phyloP scores from a whole-genome alignment of 2,888 invertebrate species.

The Itoplectis maculator region DNA sequence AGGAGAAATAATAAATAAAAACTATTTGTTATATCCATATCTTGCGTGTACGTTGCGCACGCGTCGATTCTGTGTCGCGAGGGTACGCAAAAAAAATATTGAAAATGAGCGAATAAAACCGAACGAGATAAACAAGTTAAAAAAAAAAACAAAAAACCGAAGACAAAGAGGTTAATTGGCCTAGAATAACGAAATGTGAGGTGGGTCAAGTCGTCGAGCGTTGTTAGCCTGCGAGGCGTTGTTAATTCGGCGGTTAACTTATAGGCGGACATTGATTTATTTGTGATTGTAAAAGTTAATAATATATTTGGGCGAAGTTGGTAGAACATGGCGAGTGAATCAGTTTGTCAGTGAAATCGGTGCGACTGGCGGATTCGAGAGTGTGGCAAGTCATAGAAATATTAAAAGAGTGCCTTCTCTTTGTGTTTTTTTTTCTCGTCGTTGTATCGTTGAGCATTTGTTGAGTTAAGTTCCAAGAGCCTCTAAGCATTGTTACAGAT shows the following conservation, averaged over 20 bases:
- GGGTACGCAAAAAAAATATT: slow-evolving; percentile 4
- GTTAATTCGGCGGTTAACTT: slow-evolving; percentile 55
- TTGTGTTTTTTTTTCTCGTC: slow-evolving; percentile 82
- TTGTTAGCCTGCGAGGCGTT: slow-evolving; percentile 48
- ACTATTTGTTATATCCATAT: slow-evolving; percentile 49
- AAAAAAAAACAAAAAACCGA: background rate
- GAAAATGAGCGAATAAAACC: background rate
- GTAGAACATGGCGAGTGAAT: slow-evolving; percentile 9
- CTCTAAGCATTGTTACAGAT: slow-evolving; percentile 77
- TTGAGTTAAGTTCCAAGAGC: slow-evolving; percentile 83
- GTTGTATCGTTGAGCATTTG: slow-evolving; percentile 84
- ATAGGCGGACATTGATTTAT: slow-evolving; percentile 49
- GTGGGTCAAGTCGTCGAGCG: slow-evolving; percentile 31
- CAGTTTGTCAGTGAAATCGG: slow-evolving; percentile 7
- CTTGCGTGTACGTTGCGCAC: slow-evolving; percentile 30
- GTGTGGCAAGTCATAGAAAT: slow-evolving; percentile 51
- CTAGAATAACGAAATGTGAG: slow-evolving; percentile 19
- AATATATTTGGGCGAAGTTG: slow-evolving; percentile 47
- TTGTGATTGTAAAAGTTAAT: slow-evolving; percentile 56
- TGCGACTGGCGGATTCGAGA: background rate
- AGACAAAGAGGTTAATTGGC: slow-evolving; percentile 26
- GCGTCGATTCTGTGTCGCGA: slow-evolving; percentile 24
- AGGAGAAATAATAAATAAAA: slow-evolving; percentile 6
- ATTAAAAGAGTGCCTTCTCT: slow-evolving; percentile 84
- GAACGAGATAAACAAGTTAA: slow-evolving; percentile 29